Conservation (phyloP, 1,140 invertebrate species). For the Chironomus tepperi region DNA sequence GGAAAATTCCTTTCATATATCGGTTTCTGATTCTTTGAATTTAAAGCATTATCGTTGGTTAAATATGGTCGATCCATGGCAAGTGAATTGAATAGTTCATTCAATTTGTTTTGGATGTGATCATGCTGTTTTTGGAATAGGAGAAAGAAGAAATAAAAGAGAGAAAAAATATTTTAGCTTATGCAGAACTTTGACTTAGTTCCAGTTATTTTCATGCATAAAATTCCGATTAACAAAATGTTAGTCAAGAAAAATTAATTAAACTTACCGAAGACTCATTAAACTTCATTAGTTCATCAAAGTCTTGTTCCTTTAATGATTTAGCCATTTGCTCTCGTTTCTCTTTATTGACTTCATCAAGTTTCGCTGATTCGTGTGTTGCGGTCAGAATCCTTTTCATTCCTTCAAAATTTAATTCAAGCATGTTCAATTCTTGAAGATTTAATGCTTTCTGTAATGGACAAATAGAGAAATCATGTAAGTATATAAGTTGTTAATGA, state of each 20-base stretch:
- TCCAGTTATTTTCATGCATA: too few relatives aligned
- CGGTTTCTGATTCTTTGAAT: slow-evolving; percentile 42
- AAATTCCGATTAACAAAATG: too few relatives aligned
- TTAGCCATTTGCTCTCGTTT: slow-evolving; percentile 65
- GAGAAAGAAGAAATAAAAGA: background rate
- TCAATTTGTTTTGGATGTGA: slow-evolving; percentile 76
- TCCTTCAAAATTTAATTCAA: slow-evolving; percentile 75
- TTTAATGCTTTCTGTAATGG: background rate
- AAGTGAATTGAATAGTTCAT: slow-evolving; percentile 82
- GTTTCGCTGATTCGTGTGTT: slow-evolving; percentile 56
- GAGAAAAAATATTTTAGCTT: background rate
- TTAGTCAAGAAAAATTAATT: slow-evolving; percentile 18
- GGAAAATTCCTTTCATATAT: slow-evolving; percentile 83
- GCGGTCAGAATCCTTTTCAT: slow-evolving; percentile 79
- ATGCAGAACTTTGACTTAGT: background rate
- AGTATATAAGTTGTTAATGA: too few relatives aligned
- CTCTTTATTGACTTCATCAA: slow-evolving; percentile 51
- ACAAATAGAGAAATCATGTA: background rate
- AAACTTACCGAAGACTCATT: slow-evolving; percentile 72
- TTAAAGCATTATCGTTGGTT: slow-evolving; percentile 36
- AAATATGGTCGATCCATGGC: slow-evolving; percentile 49
- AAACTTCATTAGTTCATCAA: slow-evolving; percentile 74
- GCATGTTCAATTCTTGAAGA: slow-evolving; percentile 31
- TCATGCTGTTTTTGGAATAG: slow-evolving; percentile 59
- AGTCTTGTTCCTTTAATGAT: slow-evolving; percentile 76